Percentiles rank a stretch among this genome's conserved stretches.
phyloP scores from a whole-genome alignment of 1,140 invertebrate genomes.

The Scaptodrosophila lebanonensis region DNA sequence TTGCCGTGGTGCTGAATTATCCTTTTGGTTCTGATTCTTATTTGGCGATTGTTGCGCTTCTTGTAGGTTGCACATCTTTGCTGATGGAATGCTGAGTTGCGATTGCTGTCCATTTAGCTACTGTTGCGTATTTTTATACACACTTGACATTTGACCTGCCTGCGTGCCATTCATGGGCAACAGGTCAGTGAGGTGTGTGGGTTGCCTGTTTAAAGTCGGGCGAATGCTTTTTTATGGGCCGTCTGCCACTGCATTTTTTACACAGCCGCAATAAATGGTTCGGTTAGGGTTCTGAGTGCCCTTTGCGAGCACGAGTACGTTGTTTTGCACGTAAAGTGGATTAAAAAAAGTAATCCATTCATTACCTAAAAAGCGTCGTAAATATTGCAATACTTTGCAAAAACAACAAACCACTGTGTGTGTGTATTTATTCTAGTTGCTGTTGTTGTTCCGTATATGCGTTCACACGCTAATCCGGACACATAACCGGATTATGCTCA shows the following conservation, averaged over 20 bases:
- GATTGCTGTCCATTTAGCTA: constrained; percentile 33
- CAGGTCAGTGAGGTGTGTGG: constrained; percentile 15
- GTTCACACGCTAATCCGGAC: constrained; percentile 51
- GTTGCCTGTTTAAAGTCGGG: background rate
- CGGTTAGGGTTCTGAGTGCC: too few species aligned
- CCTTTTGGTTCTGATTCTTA: constrained; percentile 2
- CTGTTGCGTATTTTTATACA: constrained; percentile 35
- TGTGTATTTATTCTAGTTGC: background rate
- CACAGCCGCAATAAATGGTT: background rate
- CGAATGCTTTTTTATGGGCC: background rate
- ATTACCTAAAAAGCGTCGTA: constrained; percentile 68
- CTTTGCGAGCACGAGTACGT: too few species aligned
- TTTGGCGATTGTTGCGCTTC: constrained; percentile 2
- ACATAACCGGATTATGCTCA: constrained; percentile 54
- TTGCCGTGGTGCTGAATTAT: background rate
- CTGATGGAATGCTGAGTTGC: constrained; percentile 14
- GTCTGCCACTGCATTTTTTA: background rate
- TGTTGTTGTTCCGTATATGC: background rate
- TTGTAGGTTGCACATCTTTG: constrained; percentile 47
- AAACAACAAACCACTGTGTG: background rate
- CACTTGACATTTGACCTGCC: constrained; percentile 41
- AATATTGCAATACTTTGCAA: constrained; percentile 28
- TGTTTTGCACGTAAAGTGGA: constrained; percentile 26
- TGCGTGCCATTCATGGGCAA: constrained; percentile 49
- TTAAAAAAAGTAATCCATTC: constrained; percentile 66